Evolutionary conservation across 2,797 vertebrate species (phyloP), one percentile per base, ranked within the genome.

Genomic region (Myripristis murdjan): DNA sequence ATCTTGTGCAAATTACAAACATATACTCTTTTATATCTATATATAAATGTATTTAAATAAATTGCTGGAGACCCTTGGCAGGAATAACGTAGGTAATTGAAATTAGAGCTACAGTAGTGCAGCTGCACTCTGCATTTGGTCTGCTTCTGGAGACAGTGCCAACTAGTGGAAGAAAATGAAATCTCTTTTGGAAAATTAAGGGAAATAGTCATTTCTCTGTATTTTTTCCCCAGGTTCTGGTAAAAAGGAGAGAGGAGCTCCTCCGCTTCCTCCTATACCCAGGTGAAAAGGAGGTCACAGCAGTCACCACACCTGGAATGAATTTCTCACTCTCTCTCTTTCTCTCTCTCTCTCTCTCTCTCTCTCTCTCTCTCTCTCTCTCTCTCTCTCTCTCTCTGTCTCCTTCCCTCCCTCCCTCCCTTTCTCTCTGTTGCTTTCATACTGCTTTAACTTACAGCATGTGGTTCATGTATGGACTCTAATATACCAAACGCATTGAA

Each of bases 211-310:
- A 74, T 58, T 18, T 11, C 14, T 53, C 0, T 72, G 5, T 64
- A n/a, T 22, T 81, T n/a, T 80, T 20, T 60, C 64, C 79, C 2
- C 62, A 95, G 95, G 93, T 60, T 69, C 92, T 71, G 90, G 80
- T 75, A 95, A 89, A 85, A 95, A 92, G 73, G 94, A 94, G 64
- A 84, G 95, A 82, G 95, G 95, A 20, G 94, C 91, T 28, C 94
- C 95, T 22, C 95, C 95, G 15, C 89, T 95, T 74, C 94, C 95
- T 58, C 95, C 95, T 1, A 51, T 93, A 70, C 89, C 92, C 41
- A 94, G 94, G 93, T 95, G 91, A 95, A 93, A 74, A 84, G 74
- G 48, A 64, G 20, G 37, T 31, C 1, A 20, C 53, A 15, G 26
- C 43, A 44, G 69, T 47, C 15, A 41, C 41, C 22, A 22, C 41